Percentiles rank a stretch among this genome's conserved stretches.
phyloP scores from a whole-genome alignment of 2,797 vertebrate species.

The Diplodus sargus region DNA sequence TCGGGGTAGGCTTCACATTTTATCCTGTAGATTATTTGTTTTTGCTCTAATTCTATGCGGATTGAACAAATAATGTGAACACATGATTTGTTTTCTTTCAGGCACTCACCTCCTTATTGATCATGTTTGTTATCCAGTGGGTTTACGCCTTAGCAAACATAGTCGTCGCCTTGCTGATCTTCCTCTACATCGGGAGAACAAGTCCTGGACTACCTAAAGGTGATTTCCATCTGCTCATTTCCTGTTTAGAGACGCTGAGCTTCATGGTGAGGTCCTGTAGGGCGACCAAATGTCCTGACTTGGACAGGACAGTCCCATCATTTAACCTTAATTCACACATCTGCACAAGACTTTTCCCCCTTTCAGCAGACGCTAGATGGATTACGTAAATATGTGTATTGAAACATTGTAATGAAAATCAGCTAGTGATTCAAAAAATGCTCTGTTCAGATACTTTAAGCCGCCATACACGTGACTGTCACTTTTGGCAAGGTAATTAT shows the following conservation, averaged over 20 bases:
- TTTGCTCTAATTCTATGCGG: neutral
- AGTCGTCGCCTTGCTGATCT: conserved; percentile 87
- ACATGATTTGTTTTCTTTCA: conserved; percentile 67
- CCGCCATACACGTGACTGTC: no score
- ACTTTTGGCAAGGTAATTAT: no score
- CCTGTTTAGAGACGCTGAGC: neutral
- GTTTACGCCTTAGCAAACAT: conserved; percentile 92
- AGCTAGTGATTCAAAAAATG: no score
- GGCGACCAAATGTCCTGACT: no score
- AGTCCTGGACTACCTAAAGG: conserved; percentile 95
- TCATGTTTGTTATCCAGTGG: conserved; percentile 98
- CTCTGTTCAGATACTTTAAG: no score
- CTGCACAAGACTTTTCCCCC: no score
- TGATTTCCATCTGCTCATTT: conserved; percentile 70
- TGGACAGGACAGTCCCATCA: no score
- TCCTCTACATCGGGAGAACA: conserved; percentile 93
- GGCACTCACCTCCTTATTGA: conserved; percentile 89
- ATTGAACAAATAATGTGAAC: conserved; percentile 1
- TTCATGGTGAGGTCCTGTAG: neutral
- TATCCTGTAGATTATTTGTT: neutral
- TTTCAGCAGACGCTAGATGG: no score
- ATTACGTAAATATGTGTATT: no score
- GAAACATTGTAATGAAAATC: no score
- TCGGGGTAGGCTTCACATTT: conserved; percentile 87
- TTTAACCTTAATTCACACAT: no score